Conservation (phyloP, 2,888 invertebrate genomes). For the Dyspetes luteomarginatus region DNA sequence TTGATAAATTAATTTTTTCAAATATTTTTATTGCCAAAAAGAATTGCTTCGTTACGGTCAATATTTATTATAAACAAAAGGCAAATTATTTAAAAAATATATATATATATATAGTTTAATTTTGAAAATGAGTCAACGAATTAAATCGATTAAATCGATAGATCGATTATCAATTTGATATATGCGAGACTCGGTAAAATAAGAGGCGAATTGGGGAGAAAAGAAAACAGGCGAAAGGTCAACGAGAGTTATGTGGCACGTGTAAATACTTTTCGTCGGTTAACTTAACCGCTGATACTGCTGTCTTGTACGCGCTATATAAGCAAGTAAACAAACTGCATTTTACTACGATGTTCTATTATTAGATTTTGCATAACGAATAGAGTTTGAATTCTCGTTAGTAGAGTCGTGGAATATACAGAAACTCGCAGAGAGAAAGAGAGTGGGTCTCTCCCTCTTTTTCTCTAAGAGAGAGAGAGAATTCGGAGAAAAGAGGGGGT, state of each 20-base stretch:
- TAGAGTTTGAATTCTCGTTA: slow-evolving; percentile 10
- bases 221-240: not conserved
- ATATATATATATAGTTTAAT: too few relatives aligned
- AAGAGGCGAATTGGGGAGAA: not conserved
- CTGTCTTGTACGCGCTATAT: slow-evolving; percentile 1
- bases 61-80: too few relatives aligned
- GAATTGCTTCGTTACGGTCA: too few relatives aligned
- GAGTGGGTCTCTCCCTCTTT: too few relatives aligned
- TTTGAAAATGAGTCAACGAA: too few relatives aligned
- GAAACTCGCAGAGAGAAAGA: not conserved
- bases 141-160: too few relatives aligned
- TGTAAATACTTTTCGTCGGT: slow-evolving; percentile 39
- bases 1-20: too few relatives aligned
- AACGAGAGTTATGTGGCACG: slow-evolving; percentile 56
- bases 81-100: too few relatives aligned
- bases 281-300: slow-evolving; percentile 11
- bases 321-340: slow-evolving; percentile 53
- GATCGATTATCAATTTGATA: too few relatives aligned
- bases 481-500: not conserved
- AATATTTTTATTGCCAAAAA: too few relatives aligned
- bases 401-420: not conserved
- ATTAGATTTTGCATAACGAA: slow-evolving; percentile 42
- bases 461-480: too few relatives aligned
- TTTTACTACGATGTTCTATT: slow-evolving; percentile 50
- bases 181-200: too few relatives aligned